Base-by-base conservation (phyloP, 2,113 vertebrate species). In the Etheostoma cragini region DNA sequence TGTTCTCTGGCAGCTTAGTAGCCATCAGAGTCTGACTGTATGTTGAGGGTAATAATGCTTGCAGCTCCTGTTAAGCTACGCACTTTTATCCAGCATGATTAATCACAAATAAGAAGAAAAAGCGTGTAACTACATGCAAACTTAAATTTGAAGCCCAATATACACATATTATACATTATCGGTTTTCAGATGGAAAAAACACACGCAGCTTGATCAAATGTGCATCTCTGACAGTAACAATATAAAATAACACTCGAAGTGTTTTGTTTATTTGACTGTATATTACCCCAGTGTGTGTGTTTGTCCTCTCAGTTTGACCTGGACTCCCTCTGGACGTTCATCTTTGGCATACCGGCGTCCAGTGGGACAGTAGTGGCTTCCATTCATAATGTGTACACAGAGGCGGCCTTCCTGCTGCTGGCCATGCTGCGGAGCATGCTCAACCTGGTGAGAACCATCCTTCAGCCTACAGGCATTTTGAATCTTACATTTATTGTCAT, bases 381-480 rank as follows among this genome's bases (percentile, higher is more conserved):
- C 76, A 95, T 99, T 83, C 97, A 98, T 89, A 97, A 89, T 0
- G 96, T 99, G 67, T 99, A 96, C 89, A 98, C 97, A 1, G 98
- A 99, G 92, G 96, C 98, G 8, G 97, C 97, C 30, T 97, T 99
- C 90, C 91, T 99, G 46, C 91, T 99, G 24, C 65, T 99, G 88
- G 98, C 96, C 77, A 99, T 99, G 98, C 96, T 99, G 57, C 96
- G 98, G 72, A 99, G 97, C 92, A 99, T 99, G 98, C 95, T 99
- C 76, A 99, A 98, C 92, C 97, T 98, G 67, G 98, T 99, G 92
- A 97, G 97, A 26, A 35, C 19, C 19, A 6, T 3, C 2, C 6
- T 1, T 17, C 19, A 30, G 3, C 5, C 22, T 5, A 14, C 33
- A 33, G 4, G 5, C 1, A 15, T 50, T 49, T n/a, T 16, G 3